These are phyloP conservation scores for Carassius auratus DNA, from an alignment of 2,113 vertebrate genomes.

Conservation along the genomic window DNA sequence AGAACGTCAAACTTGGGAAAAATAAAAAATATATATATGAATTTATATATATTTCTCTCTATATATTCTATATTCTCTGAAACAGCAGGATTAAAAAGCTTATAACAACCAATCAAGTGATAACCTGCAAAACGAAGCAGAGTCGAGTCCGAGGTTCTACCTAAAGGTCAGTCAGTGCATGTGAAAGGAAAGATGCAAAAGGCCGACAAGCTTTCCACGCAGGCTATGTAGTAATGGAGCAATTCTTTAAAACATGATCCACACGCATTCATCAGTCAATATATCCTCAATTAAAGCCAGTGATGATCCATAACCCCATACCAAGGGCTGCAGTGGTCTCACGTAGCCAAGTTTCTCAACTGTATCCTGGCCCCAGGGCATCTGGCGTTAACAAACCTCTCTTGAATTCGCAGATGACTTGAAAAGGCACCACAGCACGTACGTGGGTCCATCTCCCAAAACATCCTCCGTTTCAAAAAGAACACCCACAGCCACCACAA, in stretches of 20 bases:
- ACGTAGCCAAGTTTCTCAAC: slow-evolving; percentile 30
- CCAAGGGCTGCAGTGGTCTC: slow-evolving; percentile 55
- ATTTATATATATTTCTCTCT: slow-evolving; percentile 64
- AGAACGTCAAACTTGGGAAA: slow-evolving; percentile 74
- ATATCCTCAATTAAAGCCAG: slow-evolving; percentile 77
- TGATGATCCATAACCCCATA: slow-evolving; percentile 45
- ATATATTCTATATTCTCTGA: slow-evolving; percentile 67
- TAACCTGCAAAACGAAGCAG: slow-evolving; percentile 63
- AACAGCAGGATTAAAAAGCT: slow-evolving; percentile 73
- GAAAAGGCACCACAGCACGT: slow-evolving; percentile 66
- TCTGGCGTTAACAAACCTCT: slow-evolving; percentile 41
- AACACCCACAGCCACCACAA: slow-evolving; percentile 53
- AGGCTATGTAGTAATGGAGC: slow-evolving; percentile 77
- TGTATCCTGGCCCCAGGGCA: slow-evolving; percentile 33
- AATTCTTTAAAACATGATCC: slow-evolving; percentile 62
- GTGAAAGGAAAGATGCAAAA: slow-evolving; percentile 54
- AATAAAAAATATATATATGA: slow-evolving; percentile 71
- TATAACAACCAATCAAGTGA: slow-evolving; percentile 64
- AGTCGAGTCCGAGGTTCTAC: slow-evolving; percentile 68
- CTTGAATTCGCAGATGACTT: slow-evolving; percentile 36
- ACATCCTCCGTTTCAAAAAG: slow-evolving; percentile 51
- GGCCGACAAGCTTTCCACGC: slow-evolving; percentile 65
- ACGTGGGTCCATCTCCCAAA: slow-evolving; percentile 48
- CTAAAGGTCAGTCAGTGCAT: slow-evolving; percentile 32
- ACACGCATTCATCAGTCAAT: slow-evolving; percentile 71